Evolutionary conservation across 2,888 invertebrate species (phyloP), one percentile per base, ranked within the genome.

Genomic region (Arrhopalites spinosus): DNA sequence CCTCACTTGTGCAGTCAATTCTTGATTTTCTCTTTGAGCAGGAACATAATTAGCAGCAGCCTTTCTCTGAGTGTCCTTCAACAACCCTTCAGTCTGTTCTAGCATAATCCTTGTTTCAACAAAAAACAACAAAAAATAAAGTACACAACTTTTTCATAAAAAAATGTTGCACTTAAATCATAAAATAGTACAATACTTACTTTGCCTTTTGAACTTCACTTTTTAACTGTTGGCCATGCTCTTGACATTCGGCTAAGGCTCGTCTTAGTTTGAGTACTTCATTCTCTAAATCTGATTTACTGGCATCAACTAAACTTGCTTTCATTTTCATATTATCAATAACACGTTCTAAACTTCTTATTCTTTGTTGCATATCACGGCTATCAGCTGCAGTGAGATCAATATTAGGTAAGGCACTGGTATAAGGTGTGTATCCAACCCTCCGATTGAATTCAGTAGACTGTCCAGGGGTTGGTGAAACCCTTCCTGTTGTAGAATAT

Each of bases 1-100:
- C 20, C 77, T 63, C 17, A 79, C 75, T 43, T 70, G 77, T 63
- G 74, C 77, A 43, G 56, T 70, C 69, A 77, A 45, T 74, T 79
- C 78, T 23, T 64, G 63, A 36, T 77, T 73, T 63, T 78, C 78
- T n/a, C 76, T 59, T 23, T 76, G 78, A 1, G 76, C 71, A 30
- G 73, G 67, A 23, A 73, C 61, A 25, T 74, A 74, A 61, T 74
- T 74, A 5, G 68, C 74, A 15, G 68, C 69, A 20, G 74, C 74
- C 45, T 74, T 74, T 23, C 74, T n/a, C 43, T 77, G 77, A 1
- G 73, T 73, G 23, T 77, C 77, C 5, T 56, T 43, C 47, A 77
- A 30, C 11, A 73, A 47, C 7, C 70, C 63, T 23, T 77, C 73
- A 0, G 74, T 77, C 45, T 77, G 77, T 29, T 77, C 77, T 27